Percentiles rank a stretch among this genome's conserved stretches.
phyloP scores from a whole-genome alignment of 1,140 invertebrate species.

The Drosophila seguyi region DNA sequence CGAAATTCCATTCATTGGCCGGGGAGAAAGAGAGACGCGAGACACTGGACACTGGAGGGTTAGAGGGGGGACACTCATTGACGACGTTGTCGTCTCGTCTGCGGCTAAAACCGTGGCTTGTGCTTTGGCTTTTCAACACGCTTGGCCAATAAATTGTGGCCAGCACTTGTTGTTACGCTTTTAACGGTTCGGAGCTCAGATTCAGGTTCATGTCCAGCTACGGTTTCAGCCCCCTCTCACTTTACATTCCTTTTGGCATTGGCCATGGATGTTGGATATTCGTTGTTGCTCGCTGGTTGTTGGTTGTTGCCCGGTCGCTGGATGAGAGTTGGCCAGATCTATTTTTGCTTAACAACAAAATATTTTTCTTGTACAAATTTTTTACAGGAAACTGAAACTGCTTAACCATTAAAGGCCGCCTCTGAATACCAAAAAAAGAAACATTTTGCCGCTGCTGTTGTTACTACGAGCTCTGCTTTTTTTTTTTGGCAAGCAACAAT shows the following conservation, averaged over 20 bases:
- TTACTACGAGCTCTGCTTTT: conserved; percentile 32
- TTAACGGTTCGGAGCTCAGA: conserved; percentile 66
- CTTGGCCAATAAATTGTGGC: conserved; percentile 79
- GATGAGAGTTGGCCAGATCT: conserved; percentile 58
- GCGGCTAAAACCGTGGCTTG: conserved; percentile 36
- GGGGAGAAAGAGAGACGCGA: conserved; percentile 16
- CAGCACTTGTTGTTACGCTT: conserved; percentile 81
- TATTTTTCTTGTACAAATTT: conserved; percentile 73
- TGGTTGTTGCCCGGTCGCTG: background rate
- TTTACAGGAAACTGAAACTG: conserved; percentile 79
- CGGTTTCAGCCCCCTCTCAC: conserved; percentile 61
- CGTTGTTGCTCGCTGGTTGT: background rate
- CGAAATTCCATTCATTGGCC: conserved; percentile 78
- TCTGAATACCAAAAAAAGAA: conserved; percentile 52
- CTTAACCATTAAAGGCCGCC: conserved; percentile 70
- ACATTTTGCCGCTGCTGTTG: conserved; percentile 47
- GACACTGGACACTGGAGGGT: conserved; percentile 6
- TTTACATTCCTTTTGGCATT: conserved; percentile 79
- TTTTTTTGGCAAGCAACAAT: conserved; percentile 45
- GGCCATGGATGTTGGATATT: conserved; percentile 23
- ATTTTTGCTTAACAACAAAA: conserved; percentile 82
- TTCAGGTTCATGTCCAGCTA: conserved; percentile 53
- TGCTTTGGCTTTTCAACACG: conserved; percentile 78
- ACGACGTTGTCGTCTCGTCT: conserved; percentile 61
- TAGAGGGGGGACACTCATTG: conserved; percentile 56